Conservation (phyloP, 1,140 invertebrate genomes). For the Trachymyrmex septentrionalis region DNA sequence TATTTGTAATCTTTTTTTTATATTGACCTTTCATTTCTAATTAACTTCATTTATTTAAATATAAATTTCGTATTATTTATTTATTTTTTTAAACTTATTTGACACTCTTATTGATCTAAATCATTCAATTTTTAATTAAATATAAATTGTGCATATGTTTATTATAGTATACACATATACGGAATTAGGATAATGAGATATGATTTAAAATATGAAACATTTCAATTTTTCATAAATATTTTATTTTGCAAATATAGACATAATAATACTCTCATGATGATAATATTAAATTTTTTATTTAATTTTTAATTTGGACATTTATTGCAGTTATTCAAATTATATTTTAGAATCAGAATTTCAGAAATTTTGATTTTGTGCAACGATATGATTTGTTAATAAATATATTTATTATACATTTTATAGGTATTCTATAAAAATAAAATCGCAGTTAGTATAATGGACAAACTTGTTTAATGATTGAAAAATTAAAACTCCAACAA, state of each 20-base stretch:
- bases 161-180: background rate
- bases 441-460: background rate
- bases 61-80: slow-evolving; percentile 1
- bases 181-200: background rate
- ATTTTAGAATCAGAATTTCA: background rate
- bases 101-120: background rate
- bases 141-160: background rate
- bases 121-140: slow-evolving; percentile 36
- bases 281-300: background rate
- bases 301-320: background rate
- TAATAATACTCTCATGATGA: background rate
- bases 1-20: background rate
- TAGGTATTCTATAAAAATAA: background rate
- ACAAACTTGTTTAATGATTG: background rate
- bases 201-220: background rate
- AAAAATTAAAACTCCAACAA: background rate
- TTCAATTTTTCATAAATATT: background rate
- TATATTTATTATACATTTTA: background rate
- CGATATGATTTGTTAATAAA: background rate
- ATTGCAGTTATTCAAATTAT: background rate
- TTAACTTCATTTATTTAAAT: background rate
- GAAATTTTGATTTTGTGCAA: background rate
- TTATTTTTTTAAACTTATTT: background rate
- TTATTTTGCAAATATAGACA: background rate
- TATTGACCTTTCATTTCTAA: background rate